Evolutionary conservation across 2,888 invertebrate species (phyloP).

Genomic region (Chironomus tentans): DNA sequence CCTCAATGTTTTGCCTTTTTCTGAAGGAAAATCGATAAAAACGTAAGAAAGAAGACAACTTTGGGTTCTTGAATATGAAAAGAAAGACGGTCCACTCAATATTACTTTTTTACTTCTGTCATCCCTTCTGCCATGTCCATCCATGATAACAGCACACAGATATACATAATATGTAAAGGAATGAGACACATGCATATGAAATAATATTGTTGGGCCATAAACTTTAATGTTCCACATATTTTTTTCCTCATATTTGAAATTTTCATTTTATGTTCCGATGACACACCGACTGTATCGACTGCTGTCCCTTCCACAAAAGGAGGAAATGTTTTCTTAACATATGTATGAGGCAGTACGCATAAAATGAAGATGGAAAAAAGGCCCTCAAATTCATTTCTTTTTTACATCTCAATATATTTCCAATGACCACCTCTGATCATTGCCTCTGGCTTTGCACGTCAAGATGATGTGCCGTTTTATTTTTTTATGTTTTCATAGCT

Average conservation of each 20-base stretch:
- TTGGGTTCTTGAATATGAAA: neutral
- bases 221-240: slow-evolving; percentile 25
- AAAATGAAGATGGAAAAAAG: too few relatives aligned
- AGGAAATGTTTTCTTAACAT: too few relatives aligned
- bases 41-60: neutral
- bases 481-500: too few relatives aligned
- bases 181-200: slow-evolving; percentile 13
- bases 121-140: slow-evolving; percentile 9
- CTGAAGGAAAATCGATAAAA: slow-evolving; percentile 18
- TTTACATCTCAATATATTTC: too few relatives aligned
- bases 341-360: too few relatives aligned
- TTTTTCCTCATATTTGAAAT: slow-evolving; percentile 5
- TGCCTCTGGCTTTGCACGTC: too few relatives aligned
- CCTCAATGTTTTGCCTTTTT: neutral
- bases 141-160: neutral
- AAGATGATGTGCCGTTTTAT: too few relatives aligned
- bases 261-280: neutral
- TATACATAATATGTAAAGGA: neutral
- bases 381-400: too few relatives aligned
- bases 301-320: too few relatives aligned
- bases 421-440: too few relatives aligned
- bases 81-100: slow-evolving; percentile 7
- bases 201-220: slow-evolving; percentile 24
- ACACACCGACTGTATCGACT: too few relatives aligned
- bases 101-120: slow-evolving; percentile 9